These are phyloP conservation scores for Achroia grisella DNA, from an alignment of 1,140 invertebrate species.

Conservation along the genomic window DNA sequence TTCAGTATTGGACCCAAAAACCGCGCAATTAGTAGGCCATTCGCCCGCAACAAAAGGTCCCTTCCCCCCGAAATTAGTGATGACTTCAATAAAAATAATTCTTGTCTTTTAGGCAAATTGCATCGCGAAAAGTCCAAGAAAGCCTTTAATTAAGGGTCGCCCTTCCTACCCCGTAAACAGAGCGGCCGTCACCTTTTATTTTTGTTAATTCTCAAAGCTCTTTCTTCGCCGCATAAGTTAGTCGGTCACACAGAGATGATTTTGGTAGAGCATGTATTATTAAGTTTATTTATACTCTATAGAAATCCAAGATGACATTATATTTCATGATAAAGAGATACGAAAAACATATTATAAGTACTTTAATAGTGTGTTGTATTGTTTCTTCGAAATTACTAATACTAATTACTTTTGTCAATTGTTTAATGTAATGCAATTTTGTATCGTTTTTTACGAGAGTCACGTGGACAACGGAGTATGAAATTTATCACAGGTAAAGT, in stretches of 20 bases:
- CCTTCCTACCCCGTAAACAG: slow-evolving; percentile 60
- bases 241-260: slow-evolving; percentile 22
- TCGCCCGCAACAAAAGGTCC: slow-evolving; percentile 62
- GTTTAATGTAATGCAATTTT: too few species aligned
- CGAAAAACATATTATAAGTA: too few species aligned
- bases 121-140: slow-evolving; percentile 69
- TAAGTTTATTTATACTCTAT: too few species aligned
- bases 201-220: slow-evolving; percentile 69
- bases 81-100: slow-evolving; percentile 74
- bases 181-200: slow-evolving; percentile 73
- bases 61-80: slow-evolving; percentile 66
- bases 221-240: slow-evolving; percentile 72
- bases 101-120: slow-evolving; percentile 73
- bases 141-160: slow-evolving; percentile 69
- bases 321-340: too few species aligned
- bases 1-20: slow-evolving; percentile 29
- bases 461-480: too few species aligned
- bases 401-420: too few species aligned
- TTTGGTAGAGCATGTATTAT: too few species aligned
- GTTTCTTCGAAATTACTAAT: too few species aligned
- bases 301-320: too few species aligned
- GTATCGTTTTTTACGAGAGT: too few species aligned
- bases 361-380: too few species aligned
- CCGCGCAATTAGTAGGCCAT: slow-evolving; percentile 65
- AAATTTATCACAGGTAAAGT: too few species aligned